phyloP scores from a whole-genome alignment of 1,140 invertebrate species.

The Belonocnema kinseyi region DNA sequence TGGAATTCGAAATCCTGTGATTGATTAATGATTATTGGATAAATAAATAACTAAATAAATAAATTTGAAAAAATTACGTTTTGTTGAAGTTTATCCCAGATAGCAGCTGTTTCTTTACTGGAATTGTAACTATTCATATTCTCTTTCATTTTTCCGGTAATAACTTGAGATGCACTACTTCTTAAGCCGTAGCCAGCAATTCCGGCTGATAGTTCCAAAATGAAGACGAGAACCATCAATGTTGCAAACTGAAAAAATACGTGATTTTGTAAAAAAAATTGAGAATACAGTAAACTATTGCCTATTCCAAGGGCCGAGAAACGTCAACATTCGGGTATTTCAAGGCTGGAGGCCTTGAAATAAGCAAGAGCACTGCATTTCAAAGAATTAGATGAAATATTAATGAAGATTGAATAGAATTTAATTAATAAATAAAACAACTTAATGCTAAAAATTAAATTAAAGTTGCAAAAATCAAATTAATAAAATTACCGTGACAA shows the following conservation, averaged over 20 bases:
- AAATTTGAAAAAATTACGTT: constrained; percentile 71
- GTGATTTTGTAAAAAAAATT: constrained; percentile 12
- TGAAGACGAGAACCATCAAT: constrained; percentile 84
- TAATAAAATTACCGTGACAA: constrained; percentile 80
- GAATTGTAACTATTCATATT: constrained; percentile 71
- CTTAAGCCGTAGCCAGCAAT: constrained; percentile 87
- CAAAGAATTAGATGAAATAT: neutral
- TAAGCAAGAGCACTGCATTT: too few species aligned
- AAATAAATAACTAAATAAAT: too few species aligned
- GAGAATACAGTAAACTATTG: too few species aligned
- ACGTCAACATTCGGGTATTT: too few species aligned
- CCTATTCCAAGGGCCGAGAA: too few species aligned
- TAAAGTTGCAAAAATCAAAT: neutral
- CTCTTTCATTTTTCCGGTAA: constrained; percentile 74
- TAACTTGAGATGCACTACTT: constrained; percentile 73
- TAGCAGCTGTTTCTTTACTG: constrained; percentile 61
- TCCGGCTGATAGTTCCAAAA: constrained; percentile 87
- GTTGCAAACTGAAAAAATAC: constrained; percentile 81
- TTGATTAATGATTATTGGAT: too few species aligned
- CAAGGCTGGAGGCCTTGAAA: too few species aligned
- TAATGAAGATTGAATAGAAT: neutral
- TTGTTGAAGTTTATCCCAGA: constrained; percentile 82
- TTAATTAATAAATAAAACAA: neutral
- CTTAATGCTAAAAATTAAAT: constrained; percentile 12
- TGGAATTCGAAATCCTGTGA: too few species aligned